These are phyloP conservation scores for Lagorchestes hirsutus DNA, from an alignment of 2,797 vertebrate species.

Conservation along the genomic window DNA sequence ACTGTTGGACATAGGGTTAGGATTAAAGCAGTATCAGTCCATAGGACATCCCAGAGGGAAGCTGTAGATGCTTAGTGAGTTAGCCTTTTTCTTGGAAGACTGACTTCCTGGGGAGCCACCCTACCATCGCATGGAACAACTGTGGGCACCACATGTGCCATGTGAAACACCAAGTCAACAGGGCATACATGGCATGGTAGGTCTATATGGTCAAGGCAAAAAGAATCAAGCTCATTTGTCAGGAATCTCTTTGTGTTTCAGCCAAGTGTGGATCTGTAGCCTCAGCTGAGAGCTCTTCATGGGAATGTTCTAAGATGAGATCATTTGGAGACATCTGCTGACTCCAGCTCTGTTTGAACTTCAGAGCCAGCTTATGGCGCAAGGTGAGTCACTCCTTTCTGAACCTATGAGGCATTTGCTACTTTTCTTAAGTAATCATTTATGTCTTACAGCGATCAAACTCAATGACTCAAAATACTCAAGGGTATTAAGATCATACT, in stretches of 20 bases:
- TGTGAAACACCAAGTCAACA: background rate
- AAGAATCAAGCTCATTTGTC: background rate
- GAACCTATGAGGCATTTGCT: background rate
- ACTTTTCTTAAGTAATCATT: background rate
- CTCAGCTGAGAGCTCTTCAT: background rate
- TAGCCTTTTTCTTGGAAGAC: background rate
- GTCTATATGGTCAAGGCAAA: background rate
- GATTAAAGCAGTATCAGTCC: background rate
- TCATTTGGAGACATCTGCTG: conserved; percentile 24
- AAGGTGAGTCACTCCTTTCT: conserved; percentile 80
- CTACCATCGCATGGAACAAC: background rate
- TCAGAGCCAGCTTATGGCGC: conserved; percentile 79
- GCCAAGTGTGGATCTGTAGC: conserved; percentile 55
- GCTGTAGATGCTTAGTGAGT: background rate
- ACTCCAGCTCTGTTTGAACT: conserved; percentile 77
- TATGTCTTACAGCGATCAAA: background rate
- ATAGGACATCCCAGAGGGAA: background rate
- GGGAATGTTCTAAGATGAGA: conserved; percentile 57
- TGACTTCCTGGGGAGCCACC: background rate
- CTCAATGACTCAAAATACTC: background rate
- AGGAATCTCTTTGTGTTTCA: conserved; percentile 66
- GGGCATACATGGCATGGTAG: background rate
- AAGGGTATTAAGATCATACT: background rate
- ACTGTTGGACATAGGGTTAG: background rate
- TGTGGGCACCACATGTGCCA: background rate